Conservation (phyloP, 2,113 vertebrate species). For the Spermophilus dauricus region DNA sequence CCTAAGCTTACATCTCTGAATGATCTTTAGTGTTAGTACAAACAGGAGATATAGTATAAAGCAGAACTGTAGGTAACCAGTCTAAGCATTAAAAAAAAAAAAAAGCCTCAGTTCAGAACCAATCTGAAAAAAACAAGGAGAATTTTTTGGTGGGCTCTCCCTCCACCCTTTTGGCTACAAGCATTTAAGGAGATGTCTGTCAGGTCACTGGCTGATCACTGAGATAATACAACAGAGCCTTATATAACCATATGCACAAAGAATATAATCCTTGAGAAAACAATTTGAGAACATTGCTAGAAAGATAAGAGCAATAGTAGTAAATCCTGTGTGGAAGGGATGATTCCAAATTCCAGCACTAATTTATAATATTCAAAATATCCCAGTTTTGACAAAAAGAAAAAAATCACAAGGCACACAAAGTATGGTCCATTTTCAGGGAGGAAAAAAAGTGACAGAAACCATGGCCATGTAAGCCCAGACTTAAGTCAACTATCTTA, state of each 20-base stretch:
- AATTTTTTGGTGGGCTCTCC: not conserved
- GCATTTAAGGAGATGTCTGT: not conserved
- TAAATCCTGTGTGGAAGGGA: not conserved
- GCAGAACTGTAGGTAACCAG: not conserved
- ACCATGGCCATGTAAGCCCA: not conserved
- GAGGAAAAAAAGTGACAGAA: not conserved
- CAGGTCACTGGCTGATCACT: not conserved
- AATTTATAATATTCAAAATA: constrained; percentile 15
- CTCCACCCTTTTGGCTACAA: not conserved
- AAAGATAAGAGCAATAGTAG: not conserved
- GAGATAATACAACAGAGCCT: not conserved
- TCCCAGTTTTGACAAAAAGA: not conserved
- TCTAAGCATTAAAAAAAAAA: not conserved
- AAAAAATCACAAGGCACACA: not conserved
- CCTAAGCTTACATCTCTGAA: not conserved
- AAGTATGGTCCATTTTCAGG: not conserved
- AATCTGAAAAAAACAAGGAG: not conserved
- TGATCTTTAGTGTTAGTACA: not conserved
- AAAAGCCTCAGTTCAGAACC: not conserved
- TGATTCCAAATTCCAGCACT: not conserved
- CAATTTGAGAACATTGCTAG: not conserved
- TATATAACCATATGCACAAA: not conserved
- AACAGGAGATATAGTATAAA: not conserved
- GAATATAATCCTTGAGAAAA: not conserved
- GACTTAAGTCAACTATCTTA: not conserved